These are phyloP conservation scores for Ictalurus punctatus DNA, from an alignment of 2,113 vertebrate species.

Conservation along the genomic window DNA sequence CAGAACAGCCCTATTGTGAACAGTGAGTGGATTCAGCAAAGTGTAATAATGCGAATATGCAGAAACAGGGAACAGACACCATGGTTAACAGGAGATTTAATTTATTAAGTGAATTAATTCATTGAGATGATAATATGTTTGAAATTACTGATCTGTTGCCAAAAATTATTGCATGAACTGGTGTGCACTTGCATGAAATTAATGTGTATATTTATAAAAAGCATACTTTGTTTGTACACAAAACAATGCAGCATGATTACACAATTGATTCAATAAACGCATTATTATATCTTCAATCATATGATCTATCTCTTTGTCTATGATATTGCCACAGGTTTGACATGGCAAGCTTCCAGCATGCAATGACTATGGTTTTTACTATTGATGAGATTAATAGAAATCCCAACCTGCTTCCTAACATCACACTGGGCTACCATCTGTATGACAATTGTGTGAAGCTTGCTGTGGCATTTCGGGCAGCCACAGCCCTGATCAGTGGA, in stretches of 20 bases:
- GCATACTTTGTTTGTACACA: background rate
- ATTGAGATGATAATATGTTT: background rate
- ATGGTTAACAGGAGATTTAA: background rate
- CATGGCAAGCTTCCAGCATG: conserved; percentile 59
- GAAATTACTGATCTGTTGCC: background rate
- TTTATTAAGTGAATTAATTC: background rate
- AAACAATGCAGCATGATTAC: background rate
- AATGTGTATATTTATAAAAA: background rate
- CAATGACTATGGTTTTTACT: conserved; percentile 67
- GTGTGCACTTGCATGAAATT: background rate
- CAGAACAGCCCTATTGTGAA: conserved; percentile 59
- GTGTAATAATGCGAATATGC: background rate
- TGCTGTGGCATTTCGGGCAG: conserved; percentile 60
- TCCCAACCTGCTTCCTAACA: conserved; percentile 60
- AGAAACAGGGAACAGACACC: background rate
- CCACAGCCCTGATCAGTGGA: conserved; percentile 59
- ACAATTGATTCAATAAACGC: background rate
- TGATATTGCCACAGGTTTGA: conserved; percentile 58
- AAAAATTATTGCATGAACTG: background rate
- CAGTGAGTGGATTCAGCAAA: conserved; percentile 54
- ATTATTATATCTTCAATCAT: background rate
- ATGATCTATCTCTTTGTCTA: background rate
- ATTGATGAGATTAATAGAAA: conserved; percentile 68
- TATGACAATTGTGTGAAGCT: conserved; percentile 67
- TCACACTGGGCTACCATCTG: conserved; percentile 66